Base-by-base conservation (phyloP, 1,140 invertebrate species). In the Ceratina calcarata region DNA sequence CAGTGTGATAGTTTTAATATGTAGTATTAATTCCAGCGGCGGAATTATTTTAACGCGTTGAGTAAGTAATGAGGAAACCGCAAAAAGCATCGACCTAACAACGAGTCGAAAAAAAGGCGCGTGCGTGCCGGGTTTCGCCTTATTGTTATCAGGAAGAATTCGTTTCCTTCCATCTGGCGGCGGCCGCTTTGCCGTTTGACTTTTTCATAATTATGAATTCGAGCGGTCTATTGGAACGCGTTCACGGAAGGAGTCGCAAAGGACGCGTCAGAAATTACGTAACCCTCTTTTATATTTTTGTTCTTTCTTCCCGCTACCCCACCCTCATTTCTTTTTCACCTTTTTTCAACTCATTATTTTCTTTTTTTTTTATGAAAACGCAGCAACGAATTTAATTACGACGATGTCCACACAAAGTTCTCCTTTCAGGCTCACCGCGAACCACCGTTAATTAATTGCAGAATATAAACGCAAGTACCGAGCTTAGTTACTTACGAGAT, bases 341-440 rank as follows among this genome's bases (percentile, higher is more conserved):
- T 49, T 20, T 66, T 2, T 20, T 18, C 53, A 24, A 16, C 27
- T 57, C 7, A 22, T 7, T 24, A 27, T 45, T 16, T 0, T 62
- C 27, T 32, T 61, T 74, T 66, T 58, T 27, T 62, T 61, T 68
- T 24, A n/a, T 61, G 24, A 24, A 53, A 74, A 18, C 67, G 68
- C 16, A 20, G 66, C 68, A 57, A 60, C 80, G 80, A 78, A 70
- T 82, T 83, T 86, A 86, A 86, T 86, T 86, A 85, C 75, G 85
- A 81, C 83, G 84, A 84, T 80, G 62, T 76, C 67, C 73, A 84
- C 69, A 84, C 76, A 84, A 74, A 85, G 73, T 66, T 85, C 84
- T 74, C 70, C 74, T 76, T 83, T 68, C 76, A 65, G 65, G 37
- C 65, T 55, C 72, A 84, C 71, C 58, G 45, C 16, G 70, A 66